Conservation (phyloP, 2,113 vertebrate genomes). For the Paracanthobrama guichenoti region DNA sequence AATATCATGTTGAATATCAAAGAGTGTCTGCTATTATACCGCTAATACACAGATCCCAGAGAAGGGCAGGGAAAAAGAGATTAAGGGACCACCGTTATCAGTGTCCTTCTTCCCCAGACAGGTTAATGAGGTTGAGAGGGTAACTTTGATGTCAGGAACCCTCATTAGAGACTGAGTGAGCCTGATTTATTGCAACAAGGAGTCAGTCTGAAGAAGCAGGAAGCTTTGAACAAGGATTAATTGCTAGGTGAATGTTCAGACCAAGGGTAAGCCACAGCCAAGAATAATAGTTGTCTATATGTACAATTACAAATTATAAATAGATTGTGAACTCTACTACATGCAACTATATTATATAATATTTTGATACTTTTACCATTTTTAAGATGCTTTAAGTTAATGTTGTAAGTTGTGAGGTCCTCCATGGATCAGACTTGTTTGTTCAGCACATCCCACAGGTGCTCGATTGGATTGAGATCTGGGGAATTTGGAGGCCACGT, state of each 20-base stretch:
- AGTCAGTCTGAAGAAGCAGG: slow-evolving; percentile 26
- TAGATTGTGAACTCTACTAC: neutral
- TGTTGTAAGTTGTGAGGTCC: too few species aligned
- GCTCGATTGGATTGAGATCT: too few species aligned
- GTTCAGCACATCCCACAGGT: too few species aligned
- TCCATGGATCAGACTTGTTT: too few species aligned
- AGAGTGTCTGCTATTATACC: neutral
- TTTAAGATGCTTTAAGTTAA: too few species aligned
- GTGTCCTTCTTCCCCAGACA: slow-evolving; percentile 35
- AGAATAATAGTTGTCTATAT: slow-evolving; percentile 3
- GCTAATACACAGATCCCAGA: neutral
- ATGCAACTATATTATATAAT: neutral
- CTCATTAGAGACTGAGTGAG: slow-evolving; percentile 43
- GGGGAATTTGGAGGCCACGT: too few species aligned
- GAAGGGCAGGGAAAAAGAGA: slow-evolving; percentile 13
- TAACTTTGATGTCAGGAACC: slow-evolving; percentile 46
- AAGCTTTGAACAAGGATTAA: slow-evolving; percentile 45
- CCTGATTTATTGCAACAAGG: slow-evolving; percentile 50
- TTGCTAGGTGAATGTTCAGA: slow-evolving; percentile 42
- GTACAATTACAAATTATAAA: neutral
- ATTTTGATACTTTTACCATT: too few species aligned
- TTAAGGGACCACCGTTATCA: slow-evolving; percentile 35
- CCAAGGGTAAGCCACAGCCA: slow-evolving; percentile 24
- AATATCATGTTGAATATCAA: neutral
- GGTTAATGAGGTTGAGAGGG: slow-evolving; percentile 53